Base-by-base conservation (phyloP, 2,888 invertebrate species). In the Melieria picta region DNA sequence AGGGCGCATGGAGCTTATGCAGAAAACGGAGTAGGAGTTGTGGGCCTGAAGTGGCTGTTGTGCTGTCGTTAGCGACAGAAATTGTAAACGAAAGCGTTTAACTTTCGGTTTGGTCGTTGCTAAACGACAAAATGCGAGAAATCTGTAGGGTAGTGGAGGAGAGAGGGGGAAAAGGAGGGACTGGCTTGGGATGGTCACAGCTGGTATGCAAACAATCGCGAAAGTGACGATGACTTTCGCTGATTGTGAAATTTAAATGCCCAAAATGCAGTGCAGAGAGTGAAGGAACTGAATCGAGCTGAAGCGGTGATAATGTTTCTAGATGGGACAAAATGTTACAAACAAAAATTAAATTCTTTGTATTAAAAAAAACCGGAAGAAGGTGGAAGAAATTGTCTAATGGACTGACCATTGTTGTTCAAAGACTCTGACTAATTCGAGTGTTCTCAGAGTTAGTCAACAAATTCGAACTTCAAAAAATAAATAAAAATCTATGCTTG, bases 201-300 rank as follows among this genome's bases (percentile, higher is more conserved):
- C 30, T 30, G 67, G 43, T 52, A 67, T 50, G 50, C 60, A 67
- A 61, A 67, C 61, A 67, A 47, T 60, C 45, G 52, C 72, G 77
- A 79, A 78, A 82, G 52, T 81, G 82, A 79, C 82, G 82, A 81
- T 82, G 81, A 79, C 83, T 81, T 82, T 82, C 81, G 81, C 81
- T 82, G 81, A 77, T 81, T 82, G 80, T 79, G 79, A 80, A 83
- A 83, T 79, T 83, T 76, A 82, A 83, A 81, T 81, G 83, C 76
- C 82, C 77, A 77, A 77, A 77, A 82, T 82, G 82, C 82, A 81
- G 81, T 73, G 67, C 66, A 70, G 61, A 45, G 58, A 60, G 67
- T 67, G 45, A 50, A 5, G 2, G 60, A 67, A 60, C 50, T 43
- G 50, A 47, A 67, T 1, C 1, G 30, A 30, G 30, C 30, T 30